Percentiles rank a stretch among this genome's conserved stretches.
phyloP scores from a whole-genome alignment of 2,888 invertebrate species.

The Agrochola lota region DNA sequence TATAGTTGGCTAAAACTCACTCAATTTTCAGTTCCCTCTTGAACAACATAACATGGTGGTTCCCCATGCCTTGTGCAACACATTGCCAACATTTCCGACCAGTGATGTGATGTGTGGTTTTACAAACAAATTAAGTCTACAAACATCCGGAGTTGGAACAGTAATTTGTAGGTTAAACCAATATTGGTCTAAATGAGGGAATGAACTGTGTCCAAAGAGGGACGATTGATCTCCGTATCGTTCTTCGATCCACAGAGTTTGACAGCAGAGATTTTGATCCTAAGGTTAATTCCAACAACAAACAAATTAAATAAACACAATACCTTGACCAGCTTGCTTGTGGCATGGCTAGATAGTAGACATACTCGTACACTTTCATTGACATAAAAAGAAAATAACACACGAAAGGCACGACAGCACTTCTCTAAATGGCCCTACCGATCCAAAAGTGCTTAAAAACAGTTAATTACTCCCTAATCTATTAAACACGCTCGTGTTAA shows the following conservation, averaged over 20 bases:
- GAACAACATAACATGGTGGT: background rate
- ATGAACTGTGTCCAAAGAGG: slow-evolving; percentile 5
- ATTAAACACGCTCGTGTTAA: background rate
- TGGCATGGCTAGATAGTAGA: slow-evolving; percentile 20
- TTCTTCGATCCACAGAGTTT: background rate
- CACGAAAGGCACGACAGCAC: background rate
- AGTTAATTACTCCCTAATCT: slow-evolving; percentile 23
- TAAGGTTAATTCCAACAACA: background rate
- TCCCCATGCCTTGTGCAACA: slow-evolving; percentile 1
- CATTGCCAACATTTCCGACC: background rate
- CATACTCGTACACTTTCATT: slow-evolving; percentile 8
- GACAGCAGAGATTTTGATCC: background rate
- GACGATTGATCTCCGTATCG: no score
- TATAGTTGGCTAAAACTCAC: slow-evolving; percentile 7
- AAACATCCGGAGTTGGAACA: slow-evolving; percentile 20
- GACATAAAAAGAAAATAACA: slow-evolving; percentile 4
- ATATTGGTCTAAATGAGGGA: slow-evolving; percentile 34
- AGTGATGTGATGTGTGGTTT: background rate
- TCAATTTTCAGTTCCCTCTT: background rate
- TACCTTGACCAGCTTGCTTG: slow-evolving; percentile 36
- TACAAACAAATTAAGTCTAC: slow-evolving; percentile 19
- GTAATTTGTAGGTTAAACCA: slow-evolving; percentile 32
- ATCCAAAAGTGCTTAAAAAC: slow-evolving; percentile 13
- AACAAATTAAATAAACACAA: background rate
- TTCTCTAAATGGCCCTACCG: background rate